Percentiles rank a stretch among this genome's conserved stretches.
phyloP scores from a whole-genome alignment of 2,888 invertebrate genomes.

The Pristionchus exspectatus region DNA sequence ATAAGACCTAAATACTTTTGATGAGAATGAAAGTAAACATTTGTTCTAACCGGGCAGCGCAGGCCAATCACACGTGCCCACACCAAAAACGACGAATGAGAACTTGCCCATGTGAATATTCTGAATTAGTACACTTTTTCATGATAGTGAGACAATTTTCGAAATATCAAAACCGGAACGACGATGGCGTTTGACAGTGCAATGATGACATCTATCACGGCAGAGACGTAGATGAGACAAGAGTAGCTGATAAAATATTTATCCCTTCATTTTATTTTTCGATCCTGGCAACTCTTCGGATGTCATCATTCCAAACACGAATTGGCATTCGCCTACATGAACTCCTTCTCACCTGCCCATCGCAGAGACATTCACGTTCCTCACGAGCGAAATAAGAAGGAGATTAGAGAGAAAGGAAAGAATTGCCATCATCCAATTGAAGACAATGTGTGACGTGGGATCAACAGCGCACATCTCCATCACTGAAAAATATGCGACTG shows the following conservation, averaged over 20 bases:
- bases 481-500: background rate
- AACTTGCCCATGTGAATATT: conserved; percentile 53
- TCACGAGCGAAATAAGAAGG: conserved; percentile 5
- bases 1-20: no score
- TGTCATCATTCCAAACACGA: background rate
- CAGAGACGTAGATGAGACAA: background rate
- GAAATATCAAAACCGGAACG: conserved; percentile 36
- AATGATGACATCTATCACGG: conserved; percentile 26
- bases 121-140: background rate
- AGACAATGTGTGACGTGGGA: background rate
- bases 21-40: no score
- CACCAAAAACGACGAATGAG: conserved; percentile 43
- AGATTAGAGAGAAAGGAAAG: background rate
- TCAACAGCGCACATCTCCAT: background rate
- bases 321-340: background rate
- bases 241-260: conserved; percentile 44
- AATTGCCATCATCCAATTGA: background rate
- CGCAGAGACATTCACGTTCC: background rate
- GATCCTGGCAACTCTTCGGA: background rate
- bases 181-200: conserved; percentile 39
- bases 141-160: background rate
- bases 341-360: conserved; percentile 48
- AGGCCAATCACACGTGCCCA: conserved; percentile 23
- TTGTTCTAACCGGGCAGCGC: background rate
- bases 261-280: no score